Conservation (phyloP, 1,140 invertebrate genomes). For the Zaprionus ghesquierei region DNA sequence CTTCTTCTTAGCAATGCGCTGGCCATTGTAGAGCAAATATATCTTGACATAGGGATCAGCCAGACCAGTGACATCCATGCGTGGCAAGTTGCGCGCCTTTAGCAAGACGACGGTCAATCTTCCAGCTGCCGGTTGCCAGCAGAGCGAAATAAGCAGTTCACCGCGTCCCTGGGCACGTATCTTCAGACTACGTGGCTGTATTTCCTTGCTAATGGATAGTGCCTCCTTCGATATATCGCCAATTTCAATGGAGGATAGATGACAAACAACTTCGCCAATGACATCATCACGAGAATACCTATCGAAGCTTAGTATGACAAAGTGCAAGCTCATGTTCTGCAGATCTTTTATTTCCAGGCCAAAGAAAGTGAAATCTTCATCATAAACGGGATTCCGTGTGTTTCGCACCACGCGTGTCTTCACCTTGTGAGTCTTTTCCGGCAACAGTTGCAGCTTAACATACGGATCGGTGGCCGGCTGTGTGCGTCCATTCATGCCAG, state of each 20-base stretch:
- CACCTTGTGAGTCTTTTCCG: conserved; percentile 97
- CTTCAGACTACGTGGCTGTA: conserved; percentile 93
- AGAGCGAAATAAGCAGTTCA: conserved; percentile 94
- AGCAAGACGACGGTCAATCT: conserved; percentile 94
- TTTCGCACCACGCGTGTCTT: conserved; percentile 97
- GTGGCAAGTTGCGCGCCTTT: conserved; percentile 96
- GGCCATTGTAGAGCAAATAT: conserved; percentile 97
- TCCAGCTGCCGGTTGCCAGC: conserved; percentile 96
- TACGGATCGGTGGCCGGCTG: conserved; percentile 92
- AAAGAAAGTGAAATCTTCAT: conserved; percentile 98
- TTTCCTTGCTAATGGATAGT: conserved; percentile 90
- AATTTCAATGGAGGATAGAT: conserved; percentile 90
- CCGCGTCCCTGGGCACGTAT: conserved; percentile 94
- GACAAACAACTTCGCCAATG: conserved; percentile 97
- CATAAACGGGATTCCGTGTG: conserved; percentile 95
- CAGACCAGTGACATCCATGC: conserved; percentile 97
- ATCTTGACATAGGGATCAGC: conserved; percentile 98
- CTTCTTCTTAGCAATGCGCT: conserved; percentile 99
- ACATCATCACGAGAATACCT: conserved; percentile 98
- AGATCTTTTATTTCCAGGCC: conserved; percentile 93
- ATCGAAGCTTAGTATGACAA: conserved; percentile 98
- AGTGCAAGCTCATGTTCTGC: conserved; percentile 93
- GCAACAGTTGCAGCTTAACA: conserved; percentile 95
- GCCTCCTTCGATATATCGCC: conserved; percentile 91
- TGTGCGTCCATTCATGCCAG: conserved; percentile 82